These are phyloP conservation scores for Chiloscyllium plagiosum DNA, from an alignment of 2,113 vertebrate genomes.

Conservation along the genomic window DNA sequence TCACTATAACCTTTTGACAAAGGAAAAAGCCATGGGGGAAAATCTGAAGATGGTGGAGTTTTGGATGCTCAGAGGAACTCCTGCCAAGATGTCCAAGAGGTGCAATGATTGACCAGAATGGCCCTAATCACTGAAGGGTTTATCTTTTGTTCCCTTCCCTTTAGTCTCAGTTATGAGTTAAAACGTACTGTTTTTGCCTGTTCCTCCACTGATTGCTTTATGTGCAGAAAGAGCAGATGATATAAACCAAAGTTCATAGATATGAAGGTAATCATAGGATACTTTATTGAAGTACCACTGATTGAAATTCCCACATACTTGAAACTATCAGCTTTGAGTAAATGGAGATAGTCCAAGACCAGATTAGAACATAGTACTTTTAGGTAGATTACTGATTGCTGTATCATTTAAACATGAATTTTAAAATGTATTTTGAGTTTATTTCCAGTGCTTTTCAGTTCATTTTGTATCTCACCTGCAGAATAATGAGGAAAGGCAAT, in stretches of 20 bases:
- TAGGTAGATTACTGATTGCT: background rate
- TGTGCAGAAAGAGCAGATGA: background rate
- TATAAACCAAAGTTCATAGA: background rate
- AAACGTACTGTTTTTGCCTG: background rate
- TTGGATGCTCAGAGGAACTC: background rate
- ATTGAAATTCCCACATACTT: background rate
- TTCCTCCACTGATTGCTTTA: background rate
- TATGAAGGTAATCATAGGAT: background rate
- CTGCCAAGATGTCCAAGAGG: background rate
- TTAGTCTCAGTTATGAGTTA: background rate
- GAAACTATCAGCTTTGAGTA: background rate
- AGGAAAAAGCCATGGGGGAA: background rate
- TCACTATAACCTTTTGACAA: background rate
- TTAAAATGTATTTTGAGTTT: constrained; percentile 13
- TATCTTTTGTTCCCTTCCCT: too few species aligned
- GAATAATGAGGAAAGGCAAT: background rate
- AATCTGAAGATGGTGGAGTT: background rate
- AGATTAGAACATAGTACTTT: background rate
- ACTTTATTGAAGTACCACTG: background rate
- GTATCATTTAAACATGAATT: background rate
- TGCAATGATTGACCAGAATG: background rate
- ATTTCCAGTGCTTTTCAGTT: background rate
- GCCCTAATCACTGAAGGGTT: background rate
- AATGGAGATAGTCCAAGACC: background rate
- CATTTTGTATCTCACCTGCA: background rate